Conservation (phyloP, 2,113 vertebrate species). For the Apodemus sylvaticus region DNA sequence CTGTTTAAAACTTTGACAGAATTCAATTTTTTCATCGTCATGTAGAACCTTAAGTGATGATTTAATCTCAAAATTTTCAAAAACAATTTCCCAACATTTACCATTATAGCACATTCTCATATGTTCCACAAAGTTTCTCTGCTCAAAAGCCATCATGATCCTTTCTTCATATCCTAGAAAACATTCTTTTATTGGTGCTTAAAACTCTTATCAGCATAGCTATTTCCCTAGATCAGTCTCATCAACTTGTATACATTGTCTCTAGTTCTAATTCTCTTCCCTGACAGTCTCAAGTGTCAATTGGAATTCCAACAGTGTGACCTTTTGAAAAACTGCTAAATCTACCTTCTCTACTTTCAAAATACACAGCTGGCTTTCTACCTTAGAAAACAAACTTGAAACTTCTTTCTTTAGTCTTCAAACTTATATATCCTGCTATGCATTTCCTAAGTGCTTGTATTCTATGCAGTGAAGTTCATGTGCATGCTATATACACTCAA, state of each 20-base stretch:
- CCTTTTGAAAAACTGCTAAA: neutral
- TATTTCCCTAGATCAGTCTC: neutral
- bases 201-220: neutral
- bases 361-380: neutral
- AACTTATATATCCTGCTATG: neutral
- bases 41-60: neutral
- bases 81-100: neutral
- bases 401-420: neutral
- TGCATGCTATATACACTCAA: neutral
- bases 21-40: neutral
- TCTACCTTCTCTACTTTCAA: neutral
- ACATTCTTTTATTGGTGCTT: neutral
- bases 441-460: neutral
- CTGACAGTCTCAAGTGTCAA: too few species aligned
- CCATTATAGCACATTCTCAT: neutral
- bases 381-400: too few species aligned
- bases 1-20: neutral
- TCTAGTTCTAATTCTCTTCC: neutral
- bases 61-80: neutral
- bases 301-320: neutral
- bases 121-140: neutral
- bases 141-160: too few species aligned
- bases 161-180: neutral
- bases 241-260: neutral
- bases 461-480: neutral